Evolutionary conservation across 2,888 invertebrate species (phyloP), one percentile per base, ranked within the genome.

Genomic region (Chaetogeoica ovagalla): DNA sequence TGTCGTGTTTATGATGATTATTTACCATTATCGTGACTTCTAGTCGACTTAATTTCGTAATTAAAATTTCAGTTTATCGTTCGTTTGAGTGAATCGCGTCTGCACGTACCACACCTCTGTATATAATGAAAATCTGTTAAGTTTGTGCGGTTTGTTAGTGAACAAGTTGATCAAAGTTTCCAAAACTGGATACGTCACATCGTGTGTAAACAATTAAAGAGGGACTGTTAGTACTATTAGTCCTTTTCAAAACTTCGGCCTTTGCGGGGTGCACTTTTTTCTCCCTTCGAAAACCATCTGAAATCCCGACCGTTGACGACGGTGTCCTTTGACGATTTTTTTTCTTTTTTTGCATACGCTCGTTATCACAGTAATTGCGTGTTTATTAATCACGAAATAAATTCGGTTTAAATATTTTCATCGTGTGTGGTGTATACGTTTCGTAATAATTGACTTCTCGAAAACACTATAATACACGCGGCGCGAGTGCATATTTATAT

Each of bases 11-110:
- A 30, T 30, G 30, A 30, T 30, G 30, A 30, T 30, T 43, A 39
- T 39, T 43, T 43, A 43, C 6, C 43, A 43, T 43, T 65, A 65
- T 69, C n/a, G 30, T 19, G 52, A 52, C 30, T 69, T 52, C 30
- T 52, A 70, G 57, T 57, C 37, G 13, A 55, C 39, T 70, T 39
- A 17, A 70, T 70, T 70, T 70, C 37, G 39, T 70, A 70, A 70
- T 57, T 57, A 37, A 70, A 70, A 70, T 57, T n/a, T 70, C 37
- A 21, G 57, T 21, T 70, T 57, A 70, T 57, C 70, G 57, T 55
- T 57, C 70, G 57, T 55, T 70, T 8, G 0, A 70, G 39, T 17
- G 39, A 39, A 70, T 57, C 19, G 21, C 8, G 39, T n/a, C 11
- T 65, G 30, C 19, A 37, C 13, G 37, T 65, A 30, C n/a, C 4